Conservation (phyloP, 2,113 vertebrate genomes). For the Diadophis punctatus region DNA sequence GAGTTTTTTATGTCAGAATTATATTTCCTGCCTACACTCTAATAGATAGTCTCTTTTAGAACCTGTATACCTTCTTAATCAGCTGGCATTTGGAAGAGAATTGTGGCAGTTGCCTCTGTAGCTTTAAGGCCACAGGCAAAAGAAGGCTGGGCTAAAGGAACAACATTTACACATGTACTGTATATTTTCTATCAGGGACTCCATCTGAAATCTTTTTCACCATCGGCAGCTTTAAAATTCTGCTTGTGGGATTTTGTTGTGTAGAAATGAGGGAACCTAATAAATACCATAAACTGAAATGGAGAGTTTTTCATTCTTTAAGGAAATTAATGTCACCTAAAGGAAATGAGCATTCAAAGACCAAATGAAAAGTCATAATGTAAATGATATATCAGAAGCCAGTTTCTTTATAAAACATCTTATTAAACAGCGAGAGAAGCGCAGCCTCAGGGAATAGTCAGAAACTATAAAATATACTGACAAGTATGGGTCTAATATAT, state of each 20-base stretch:
- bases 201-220: slow-evolving; percentile 6
- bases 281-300: slow-evolving; percentile 51
- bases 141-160: background rate
- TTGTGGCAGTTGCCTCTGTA: background rate
- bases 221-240: background rate
- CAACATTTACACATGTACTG: background rate
- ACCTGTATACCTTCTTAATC: background rate
- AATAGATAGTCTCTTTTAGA: background rate
- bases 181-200: slow-evolving; percentile 23
- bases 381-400: slow-evolving; percentile 66
- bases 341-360: slow-evolving; percentile 64
- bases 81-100: background rate
- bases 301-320: slow-evolving; percentile 59
- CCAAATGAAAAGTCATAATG: slow-evolving; percentile 66
- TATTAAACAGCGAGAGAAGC: slow-evolving; percentile 55
- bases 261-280: slow-evolving; percentile 48
- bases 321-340: slow-evolving; percentile 58
- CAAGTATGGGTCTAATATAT: slow-evolving; percentile 46
- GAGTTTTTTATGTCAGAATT: background rate
- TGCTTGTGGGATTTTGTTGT: slow-evolving; percentile 56
- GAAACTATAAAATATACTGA: slow-evolving; percentile 54
- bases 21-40: background rate
- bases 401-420: slow-evolving; percentile 54
- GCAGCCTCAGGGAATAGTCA: slow-evolving; percentile 57
- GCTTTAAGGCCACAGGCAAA: background rate